Conservation (phyloP, 2,113 vertebrate genomes). For the Tilapia sparmanii region DNA sequence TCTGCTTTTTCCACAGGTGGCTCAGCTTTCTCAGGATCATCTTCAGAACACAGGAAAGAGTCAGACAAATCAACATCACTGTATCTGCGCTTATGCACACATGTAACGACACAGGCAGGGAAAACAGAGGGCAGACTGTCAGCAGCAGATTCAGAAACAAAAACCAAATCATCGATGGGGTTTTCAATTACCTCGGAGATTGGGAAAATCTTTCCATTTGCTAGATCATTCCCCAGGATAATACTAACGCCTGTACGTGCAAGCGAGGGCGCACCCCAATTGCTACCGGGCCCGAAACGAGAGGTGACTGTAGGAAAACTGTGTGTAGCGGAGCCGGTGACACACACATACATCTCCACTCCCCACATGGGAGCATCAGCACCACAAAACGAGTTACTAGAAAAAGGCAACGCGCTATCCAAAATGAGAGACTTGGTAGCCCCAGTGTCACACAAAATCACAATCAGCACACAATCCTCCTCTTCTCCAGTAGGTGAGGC, state of each 20-base stretch:
- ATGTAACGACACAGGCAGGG: too few relatives aligned
- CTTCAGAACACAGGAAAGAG: neutral
- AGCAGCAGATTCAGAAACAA: neutral
- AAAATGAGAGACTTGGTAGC: neutral
- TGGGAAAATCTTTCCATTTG: neutral
- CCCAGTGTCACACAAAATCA: too few relatives aligned
- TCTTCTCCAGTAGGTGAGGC: neutral
- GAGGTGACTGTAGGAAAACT: too few relatives aligned
- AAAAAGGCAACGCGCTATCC: neutral
- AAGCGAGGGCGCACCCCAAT: neutral
- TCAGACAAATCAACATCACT: neutral
- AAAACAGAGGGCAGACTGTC: neutral
- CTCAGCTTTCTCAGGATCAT: neutral
- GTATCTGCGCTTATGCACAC: neutral
- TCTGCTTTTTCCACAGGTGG: neutral
- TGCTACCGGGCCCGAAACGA: too few relatives aligned
- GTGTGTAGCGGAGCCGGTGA: too few relatives aligned
- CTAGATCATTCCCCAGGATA: neutral
- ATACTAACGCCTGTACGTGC: neutral
- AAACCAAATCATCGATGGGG: neutral
- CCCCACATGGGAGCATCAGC: too few relatives aligned
- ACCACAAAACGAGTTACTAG: neutral
- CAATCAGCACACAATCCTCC: too few relatives aligned
- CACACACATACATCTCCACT: too few relatives aligned
- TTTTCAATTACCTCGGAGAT: neutral